These are phyloP conservation scores for Apostichopus leukothele DNA, from an alignment of 53 echinoderm and acorn worm genomes.

Conservation along the genomic window DNA sequence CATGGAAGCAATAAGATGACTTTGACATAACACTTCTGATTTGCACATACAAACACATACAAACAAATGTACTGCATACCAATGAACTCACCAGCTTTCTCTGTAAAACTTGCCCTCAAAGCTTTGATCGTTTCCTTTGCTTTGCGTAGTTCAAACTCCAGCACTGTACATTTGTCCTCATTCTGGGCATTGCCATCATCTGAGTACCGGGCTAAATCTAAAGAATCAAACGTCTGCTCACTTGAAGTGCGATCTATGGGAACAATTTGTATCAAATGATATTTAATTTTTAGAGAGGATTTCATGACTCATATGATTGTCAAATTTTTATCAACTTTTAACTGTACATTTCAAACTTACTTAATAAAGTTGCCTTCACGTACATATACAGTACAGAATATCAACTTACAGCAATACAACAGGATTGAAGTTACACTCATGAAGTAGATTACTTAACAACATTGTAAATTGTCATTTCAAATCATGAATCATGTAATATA, in stretches of 20 bases:
- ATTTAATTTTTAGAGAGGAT: too few relatives aligned
- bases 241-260: conserved; percentile 94
- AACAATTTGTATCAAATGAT: background rate
- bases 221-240: conserved; percentile 94
- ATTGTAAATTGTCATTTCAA: too few relatives aligned
- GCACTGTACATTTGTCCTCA: conserved; percentile 83
- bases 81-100: conserved; percentile 76
- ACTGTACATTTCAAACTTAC: too few relatives aligned
- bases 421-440: too few relatives aligned
- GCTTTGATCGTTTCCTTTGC: conserved; percentile 97
- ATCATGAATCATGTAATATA: too few relatives aligned
- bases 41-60: background rate
- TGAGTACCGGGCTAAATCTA: conserved; percentile 94
- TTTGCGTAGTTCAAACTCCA: conserved; percentile 98
- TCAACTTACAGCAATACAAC: too few relatives aligned
- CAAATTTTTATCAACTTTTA: too few relatives aligned
- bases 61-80: background rate
- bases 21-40: background rate
- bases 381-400: too few relatives aligned
- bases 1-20: background rate
- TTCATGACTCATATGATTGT: too few relatives aligned
- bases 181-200: conserved; percentile 90
- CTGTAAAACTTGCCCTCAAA: conserved; percentile 87
- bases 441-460: too few relatives aligned
- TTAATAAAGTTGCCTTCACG: too few relatives aligned